Evolutionary conservation across 2,888 invertebrate genomes (phyloP).

Genomic region (Tenthredo scrophulariae): DNA sequence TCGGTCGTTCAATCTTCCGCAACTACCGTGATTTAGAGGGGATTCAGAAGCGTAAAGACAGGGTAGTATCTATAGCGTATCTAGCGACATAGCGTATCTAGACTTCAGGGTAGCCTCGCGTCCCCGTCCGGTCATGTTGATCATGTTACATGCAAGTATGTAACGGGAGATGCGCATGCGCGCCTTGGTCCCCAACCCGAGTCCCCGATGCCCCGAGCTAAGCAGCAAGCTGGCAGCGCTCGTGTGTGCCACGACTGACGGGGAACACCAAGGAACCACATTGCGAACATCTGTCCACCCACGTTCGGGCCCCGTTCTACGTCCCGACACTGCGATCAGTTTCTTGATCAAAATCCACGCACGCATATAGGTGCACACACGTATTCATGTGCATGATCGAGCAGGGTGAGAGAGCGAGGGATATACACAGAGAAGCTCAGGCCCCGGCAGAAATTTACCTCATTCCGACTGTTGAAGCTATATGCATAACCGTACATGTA

Average conservation of each 20-base stretch:
- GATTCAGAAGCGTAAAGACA: background rate
- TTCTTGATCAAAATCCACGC: constrained; percentile 17
- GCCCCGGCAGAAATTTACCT: background rate
- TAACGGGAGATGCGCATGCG: constrained; percentile 33
- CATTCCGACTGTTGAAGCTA: background rate
- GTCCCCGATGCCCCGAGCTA: constrained; percentile 42
- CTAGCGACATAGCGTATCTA: background rate
- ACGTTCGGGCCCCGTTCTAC: constrained; percentile 35
- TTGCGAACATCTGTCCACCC: constrained; percentile 53
- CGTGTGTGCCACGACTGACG: constrained; percentile 28
- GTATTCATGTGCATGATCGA: background rate
- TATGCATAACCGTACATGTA: background rate
- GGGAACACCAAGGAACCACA: constrained; percentile 37
- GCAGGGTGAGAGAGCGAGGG: background rate
- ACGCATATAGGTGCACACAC: background rate
- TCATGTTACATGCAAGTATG: constrained; percentile 22
- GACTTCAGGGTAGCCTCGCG: background rate
- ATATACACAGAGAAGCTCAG: background rate
- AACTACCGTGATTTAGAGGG: background rate
- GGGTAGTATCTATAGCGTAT: no score
- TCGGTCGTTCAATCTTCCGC: background rate
- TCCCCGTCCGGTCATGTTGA: constrained; percentile 6
- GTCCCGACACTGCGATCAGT: constrained; percentile 16
- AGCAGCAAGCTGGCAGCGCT: constrained; percentile 10
- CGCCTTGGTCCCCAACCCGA: constrained; percentile 18